Percentiles rank a stretch among this genome's conserved stretches.
phyloP scores from a whole-genome alignment of 2,797 vertebrate species.

The Diglossa cyanea region DNA sequence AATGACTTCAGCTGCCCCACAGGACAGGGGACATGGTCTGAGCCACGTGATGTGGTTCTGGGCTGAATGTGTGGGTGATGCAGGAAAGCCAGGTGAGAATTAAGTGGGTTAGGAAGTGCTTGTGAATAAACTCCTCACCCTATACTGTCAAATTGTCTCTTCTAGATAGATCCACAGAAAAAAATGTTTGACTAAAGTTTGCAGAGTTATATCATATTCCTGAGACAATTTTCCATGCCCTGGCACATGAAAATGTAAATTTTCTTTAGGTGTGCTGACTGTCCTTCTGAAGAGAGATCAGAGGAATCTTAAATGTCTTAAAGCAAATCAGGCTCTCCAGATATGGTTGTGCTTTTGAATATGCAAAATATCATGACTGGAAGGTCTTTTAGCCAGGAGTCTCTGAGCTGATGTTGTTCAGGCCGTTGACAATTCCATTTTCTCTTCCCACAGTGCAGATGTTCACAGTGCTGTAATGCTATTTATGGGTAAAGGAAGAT shows the following conservation, averaged over 20 bases:
- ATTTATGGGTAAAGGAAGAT: constrained; percentile 30
- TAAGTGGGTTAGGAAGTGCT: background rate
- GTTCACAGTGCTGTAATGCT: constrained; percentile 19
- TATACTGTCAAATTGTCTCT: background rate
- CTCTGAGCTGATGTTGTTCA: background rate
- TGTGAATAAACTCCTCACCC: background rate
- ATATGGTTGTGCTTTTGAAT: constrained; percentile 25
- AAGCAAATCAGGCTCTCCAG: constrained; percentile 30
- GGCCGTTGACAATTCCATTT: background rate
- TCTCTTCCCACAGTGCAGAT: background rate
- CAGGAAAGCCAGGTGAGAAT: background rate
- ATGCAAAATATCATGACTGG: background rate
- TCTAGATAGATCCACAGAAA: background rate
- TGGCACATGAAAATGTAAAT: constrained; percentile 22
- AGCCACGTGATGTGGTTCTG: background rate
- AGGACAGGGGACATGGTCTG: background rate
- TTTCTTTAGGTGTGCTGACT: constrained; percentile 28
- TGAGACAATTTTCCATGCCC: constrained; percentile 1
- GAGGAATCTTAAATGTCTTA: constrained; percentile 36
- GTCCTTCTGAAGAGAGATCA: constrained; percentile 47
- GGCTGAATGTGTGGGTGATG: background rate
- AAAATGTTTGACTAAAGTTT: background rate
- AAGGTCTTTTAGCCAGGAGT: background rate
- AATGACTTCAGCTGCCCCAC: background rate
- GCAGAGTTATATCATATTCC: background rate